phyloP scores from a whole-genome alignment of 1,140 invertebrate species.

The Holotrichia oblita region DNA sequence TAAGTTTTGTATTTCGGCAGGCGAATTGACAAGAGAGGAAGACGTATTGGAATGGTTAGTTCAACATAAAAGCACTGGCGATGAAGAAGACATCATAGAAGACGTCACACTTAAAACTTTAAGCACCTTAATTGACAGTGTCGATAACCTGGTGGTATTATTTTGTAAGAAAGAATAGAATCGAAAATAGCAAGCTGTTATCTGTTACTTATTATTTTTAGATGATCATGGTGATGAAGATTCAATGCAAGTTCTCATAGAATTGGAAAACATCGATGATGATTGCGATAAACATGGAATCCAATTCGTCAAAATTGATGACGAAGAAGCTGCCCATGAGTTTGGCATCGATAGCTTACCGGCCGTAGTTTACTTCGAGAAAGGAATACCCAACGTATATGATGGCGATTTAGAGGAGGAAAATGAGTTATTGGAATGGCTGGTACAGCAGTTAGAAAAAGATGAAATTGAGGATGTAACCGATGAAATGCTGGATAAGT shows the following conservation, averaged over 20 bases:
- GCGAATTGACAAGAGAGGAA: conserved; percentile 89
- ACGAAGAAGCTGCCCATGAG: conserved; percentile 80
- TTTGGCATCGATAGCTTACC: conserved; percentile 87
- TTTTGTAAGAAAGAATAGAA: conserved; percentile 77
- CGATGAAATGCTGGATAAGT: conserved; percentile 90
- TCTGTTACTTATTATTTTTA: conserved; percentile 56
- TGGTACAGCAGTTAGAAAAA: conserved; percentile 84
- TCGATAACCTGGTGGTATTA: conserved; percentile 90
- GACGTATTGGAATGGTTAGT: conserved; percentile 94
- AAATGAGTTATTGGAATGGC: conserved; percentile 89
- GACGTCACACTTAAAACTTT: conserved; percentile 90
- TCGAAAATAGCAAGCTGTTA: not conserved
- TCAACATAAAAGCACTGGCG: conserved; percentile 90
- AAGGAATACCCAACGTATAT: conserved; percentile 91
- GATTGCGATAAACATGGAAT: conserved; percentile 92
- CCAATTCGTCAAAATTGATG: conserved; percentile 94
- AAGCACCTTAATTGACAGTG: conserved; percentile 86
- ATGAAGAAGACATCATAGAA: conserved; percentile 93
- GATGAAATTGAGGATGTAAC: conserved; percentile 96
- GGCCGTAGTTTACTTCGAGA: conserved; percentile 92
- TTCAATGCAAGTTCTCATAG: conserved; percentile 82
- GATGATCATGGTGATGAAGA: conserved; percentile 87
- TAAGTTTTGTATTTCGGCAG: conserved; percentile 64
- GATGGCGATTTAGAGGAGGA: conserved; percentile 92
- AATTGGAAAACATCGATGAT: conserved; percentile 92